Conservation (phyloP, 2,888 invertebrate species). For the Pyrrhosoma nymphula region DNA sequence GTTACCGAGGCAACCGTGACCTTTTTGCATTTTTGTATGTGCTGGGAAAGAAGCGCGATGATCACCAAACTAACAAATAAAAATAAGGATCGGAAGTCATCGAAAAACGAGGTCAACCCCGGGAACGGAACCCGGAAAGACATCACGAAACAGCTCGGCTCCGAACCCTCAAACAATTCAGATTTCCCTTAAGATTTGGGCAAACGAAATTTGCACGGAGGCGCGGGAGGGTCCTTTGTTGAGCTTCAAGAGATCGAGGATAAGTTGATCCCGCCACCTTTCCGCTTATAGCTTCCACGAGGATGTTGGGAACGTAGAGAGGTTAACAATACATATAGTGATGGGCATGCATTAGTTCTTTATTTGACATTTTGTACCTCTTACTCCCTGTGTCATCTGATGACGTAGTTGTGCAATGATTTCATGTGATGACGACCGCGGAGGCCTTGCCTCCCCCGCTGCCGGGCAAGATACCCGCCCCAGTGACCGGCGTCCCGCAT, state of each 20-base stretch:
- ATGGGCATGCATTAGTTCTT: no score
- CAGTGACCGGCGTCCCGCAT: no score
- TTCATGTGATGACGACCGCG: no score
- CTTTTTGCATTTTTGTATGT: no score
- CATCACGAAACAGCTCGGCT: neutral
- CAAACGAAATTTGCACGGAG: neutral
- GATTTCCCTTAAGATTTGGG: neutral
- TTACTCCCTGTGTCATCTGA: no score
- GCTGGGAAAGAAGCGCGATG: no score
- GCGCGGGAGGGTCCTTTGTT: neutral
- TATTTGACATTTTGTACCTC: no score
- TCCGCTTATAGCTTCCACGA: neutral
- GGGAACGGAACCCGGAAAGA: neutral
- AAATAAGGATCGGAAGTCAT: neutral
- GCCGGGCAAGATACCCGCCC: no score
- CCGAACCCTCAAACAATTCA: neutral
- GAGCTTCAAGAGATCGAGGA: neutral
- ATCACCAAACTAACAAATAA: neutral
- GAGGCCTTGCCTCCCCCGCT: no score
- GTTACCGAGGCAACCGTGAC: no score
- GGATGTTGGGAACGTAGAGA: neutral
- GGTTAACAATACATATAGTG: no score
- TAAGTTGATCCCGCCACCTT: neutral
- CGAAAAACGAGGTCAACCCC: neutral
- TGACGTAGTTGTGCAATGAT: no score